Evolutionary conservation across 2,888 invertebrate genomes (phyloP), one percentile per base, ranked within the genome.

Genomic region (Platycheirus rosarum): DNA sequence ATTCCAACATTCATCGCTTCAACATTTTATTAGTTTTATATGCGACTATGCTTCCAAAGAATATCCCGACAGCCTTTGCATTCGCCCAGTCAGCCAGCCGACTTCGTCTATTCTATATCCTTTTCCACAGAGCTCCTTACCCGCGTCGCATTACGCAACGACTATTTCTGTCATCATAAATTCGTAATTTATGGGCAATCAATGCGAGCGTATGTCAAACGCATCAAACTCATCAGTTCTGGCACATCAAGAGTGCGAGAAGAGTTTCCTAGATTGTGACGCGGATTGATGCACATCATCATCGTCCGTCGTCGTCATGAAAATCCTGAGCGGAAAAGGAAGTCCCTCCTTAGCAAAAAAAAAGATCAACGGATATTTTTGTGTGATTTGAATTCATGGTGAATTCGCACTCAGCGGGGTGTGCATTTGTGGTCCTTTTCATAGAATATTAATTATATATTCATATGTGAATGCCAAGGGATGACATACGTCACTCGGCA

Each of bases 181-280:
- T 89, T 87, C 88, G 86, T 90, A 88, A 89, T 89, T 89, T 89
- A 89, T 89, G 89, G 87, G 89, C 89, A 89, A 89, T 90, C 89
- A 90, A 90, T 90, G 89, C 86, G 89, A 89, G 88, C 90, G 90
- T 89, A 90, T 90, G 90, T 90, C 90, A 90, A 89, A 88, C 88
- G 88, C 90, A 90, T 90, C 90, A 90, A 90, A 89, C 71, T 82
- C 80, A 82, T 82, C 80, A 77, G 80, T 82, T 82, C 82, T 77
- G 82, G 71, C 82, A 77, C 82, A 82, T 82, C 80, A 71, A 42
- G 62, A 18, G 62, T 37, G 29, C 26, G 44, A 46, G 44, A 55
- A 53, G 57, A 63, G 23, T 37, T 55, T 48, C 70, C 32, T 60
- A 48, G 60, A 74, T 74, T 57, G 74, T 63, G 76, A 70, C 70